phyloP scores from a whole-genome alignment of 2,888 invertebrate species.

The Agriopis aurantiaria region DNA sequence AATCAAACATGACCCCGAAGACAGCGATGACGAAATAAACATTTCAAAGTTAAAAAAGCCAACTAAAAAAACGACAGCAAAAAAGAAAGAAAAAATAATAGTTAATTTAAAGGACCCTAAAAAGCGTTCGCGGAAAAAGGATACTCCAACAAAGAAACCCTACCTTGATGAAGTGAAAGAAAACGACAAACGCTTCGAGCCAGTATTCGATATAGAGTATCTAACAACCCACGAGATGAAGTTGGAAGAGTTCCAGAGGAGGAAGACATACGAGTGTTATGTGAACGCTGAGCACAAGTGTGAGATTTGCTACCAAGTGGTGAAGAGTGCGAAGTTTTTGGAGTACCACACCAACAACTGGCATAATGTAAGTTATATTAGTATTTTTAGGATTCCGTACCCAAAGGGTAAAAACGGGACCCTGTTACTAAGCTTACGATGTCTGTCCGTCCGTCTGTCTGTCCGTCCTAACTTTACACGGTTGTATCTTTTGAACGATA shows the following conservation, averaged over 20 bases:
- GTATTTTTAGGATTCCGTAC: neutral
- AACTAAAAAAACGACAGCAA: neutral
- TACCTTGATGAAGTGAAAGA: neutral
- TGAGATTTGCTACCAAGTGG: conserved; percentile 9
- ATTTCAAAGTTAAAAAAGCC: neutral
- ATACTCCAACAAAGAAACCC: neutral
- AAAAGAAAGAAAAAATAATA: neutral
- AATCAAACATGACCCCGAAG: neutral
- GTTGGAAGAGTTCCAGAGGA: conserved; percentile 1
- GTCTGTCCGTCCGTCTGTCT: no score
- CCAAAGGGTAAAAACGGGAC: no score
- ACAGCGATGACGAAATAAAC: neutral
- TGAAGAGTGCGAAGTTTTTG: conserved; percentile 1
- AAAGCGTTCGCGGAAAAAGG: neutral
- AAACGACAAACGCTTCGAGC: neutral
- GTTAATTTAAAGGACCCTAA: neutral
- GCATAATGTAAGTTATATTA: conserved; percentile 2
- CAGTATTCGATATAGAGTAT: conserved; percentile 9
- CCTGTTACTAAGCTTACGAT: no score
- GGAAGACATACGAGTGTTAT: conserved; percentile 3
- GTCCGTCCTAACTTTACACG: no score
- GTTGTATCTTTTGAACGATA: no score
- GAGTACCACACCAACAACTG: conserved; percentile 8
- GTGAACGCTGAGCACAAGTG: conserved; percentile 3
- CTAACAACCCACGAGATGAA: neutral